These are phyloP conservation scores for Setipinna tenuifilis DNA, from an alignment of 2,797 vertebrate species.

Conservation along the genomic window DNA sequence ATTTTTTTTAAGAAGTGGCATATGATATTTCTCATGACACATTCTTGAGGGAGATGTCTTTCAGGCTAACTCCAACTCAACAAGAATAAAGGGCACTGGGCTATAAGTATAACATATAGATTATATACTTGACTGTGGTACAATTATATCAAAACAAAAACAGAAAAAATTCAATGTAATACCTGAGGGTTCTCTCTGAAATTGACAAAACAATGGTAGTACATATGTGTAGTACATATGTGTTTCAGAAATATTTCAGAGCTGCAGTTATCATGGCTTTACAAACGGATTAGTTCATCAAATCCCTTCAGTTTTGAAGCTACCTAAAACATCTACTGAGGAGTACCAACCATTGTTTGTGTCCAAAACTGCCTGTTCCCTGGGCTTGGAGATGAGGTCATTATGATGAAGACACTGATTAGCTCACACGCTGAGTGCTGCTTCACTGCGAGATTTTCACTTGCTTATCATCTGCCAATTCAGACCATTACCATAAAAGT, in stretches of 20 bases:
- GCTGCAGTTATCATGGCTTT: too few relatives aligned
- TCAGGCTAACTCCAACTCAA: not conserved
- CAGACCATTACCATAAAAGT: constrained; percentile 22
- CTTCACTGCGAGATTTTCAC: not conserved
- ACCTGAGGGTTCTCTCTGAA: too few relatives aligned
- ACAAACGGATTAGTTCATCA: too few relatives aligned
- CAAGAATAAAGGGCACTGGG: not conserved
- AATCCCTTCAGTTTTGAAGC: not conserved
- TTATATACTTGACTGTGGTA: not conserved
- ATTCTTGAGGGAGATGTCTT: not conserved
- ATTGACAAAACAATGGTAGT: too few relatives aligned
- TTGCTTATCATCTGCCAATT: constrained; percentile 7
- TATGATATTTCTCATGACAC: not conserved
- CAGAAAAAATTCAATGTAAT: too few relatives aligned
- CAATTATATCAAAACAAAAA: not conserved
- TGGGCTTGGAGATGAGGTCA: not conserved
- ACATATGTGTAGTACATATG: too few relatives aligned
- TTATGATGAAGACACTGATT: not conserved
- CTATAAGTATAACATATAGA: too few relatives aligned
- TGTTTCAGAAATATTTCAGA: too few relatives aligned
- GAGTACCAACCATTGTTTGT: not conserved
- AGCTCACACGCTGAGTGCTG: not conserved
- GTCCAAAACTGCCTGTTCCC: not conserved
- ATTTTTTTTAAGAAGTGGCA: not conserved
- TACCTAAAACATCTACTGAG: not conserved